Percentiles rank a stretch among this genome's conserved stretches.
phyloP scores from a whole-genome alignment of 1,140 invertebrate genomes.

The Eulimnadia texana region DNA sequence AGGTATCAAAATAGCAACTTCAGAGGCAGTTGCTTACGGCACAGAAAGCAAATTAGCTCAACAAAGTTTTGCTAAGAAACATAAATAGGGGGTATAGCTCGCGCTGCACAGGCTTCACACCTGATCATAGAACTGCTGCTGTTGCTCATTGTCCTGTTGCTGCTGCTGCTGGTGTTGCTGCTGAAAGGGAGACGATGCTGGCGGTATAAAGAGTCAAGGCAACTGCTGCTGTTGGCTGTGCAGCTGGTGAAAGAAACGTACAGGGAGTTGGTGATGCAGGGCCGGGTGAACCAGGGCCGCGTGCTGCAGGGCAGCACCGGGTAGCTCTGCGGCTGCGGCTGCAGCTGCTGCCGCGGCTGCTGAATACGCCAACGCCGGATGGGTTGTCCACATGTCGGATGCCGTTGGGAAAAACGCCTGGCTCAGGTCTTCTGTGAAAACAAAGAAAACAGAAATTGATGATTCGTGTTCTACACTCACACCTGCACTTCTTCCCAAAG shows the following conservation, averaged over 20 bases:
- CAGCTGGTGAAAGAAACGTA: constrained; percentile 61
- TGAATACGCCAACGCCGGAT: constrained; percentile 63
- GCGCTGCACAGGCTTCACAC: constrained; percentile 10
- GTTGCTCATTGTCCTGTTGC: background rate
- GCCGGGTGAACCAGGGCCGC: constrained; percentile 77
- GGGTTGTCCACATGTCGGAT: constrained; percentile 77
- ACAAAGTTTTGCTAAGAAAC: too few relatives aligned
- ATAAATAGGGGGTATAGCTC: background rate
- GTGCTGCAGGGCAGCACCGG: constrained; percentile 65
- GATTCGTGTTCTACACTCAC: background rate
- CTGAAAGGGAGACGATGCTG: background rate
- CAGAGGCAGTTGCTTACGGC: too few relatives aligned
- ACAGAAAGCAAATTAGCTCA: too few relatives aligned
- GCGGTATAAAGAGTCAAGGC: constrained; percentile 6
- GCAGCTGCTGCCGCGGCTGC: constrained; percentile 40
- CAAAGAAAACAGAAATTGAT: constrained; percentile 1
- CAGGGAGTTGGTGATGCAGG: constrained; percentile 89
- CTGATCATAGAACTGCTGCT: constrained; percentile 7
- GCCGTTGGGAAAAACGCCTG: constrained; percentile 84
- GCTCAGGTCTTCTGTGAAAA: constrained; percentile 55
- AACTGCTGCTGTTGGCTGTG: constrained; percentile 14
- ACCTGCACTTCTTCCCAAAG: background rate
- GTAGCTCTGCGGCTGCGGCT: constrained; percentile 51
- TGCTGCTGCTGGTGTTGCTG: constrained; percentile 4
- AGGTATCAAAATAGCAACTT: too few relatives aligned